These are phyloP conservation scores for Theonella swinhoei DNA, from an alignment of 37 sponge, comb jelly and placozoan genomes.

Conservation along the genomic window DNA sequence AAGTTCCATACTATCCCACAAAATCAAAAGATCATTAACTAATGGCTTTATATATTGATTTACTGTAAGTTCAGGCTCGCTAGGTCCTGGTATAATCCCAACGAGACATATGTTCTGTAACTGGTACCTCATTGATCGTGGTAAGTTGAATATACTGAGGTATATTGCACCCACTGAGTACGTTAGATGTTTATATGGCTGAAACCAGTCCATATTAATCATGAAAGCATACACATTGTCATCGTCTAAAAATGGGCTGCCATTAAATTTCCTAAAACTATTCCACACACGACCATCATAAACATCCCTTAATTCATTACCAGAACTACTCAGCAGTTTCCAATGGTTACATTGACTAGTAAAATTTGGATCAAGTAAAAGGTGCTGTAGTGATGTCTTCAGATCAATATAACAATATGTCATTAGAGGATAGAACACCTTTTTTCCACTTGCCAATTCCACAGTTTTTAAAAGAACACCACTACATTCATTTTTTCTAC, in stretches of 20 bases:
- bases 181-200: too few species aligned
- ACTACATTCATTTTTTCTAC: too few species aligned
- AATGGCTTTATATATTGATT: constrained; percentile 57
- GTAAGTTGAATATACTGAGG: constrained; percentile 41
- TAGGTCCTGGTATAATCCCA: constrained; percentile 71
- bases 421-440: constrained; percentile 29
- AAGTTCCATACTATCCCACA: constrained; percentile 46
- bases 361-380: constrained; percentile 31
- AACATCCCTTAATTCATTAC: constrained; percentile 34
- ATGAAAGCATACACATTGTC: constrained; percentile 5
- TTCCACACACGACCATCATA: constrained; percentile 75
- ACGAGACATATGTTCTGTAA: constrained; percentile 44
- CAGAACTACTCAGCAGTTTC: neutral
- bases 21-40: constrained; percentile 36
- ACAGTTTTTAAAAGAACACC: constrained; percentile 27
- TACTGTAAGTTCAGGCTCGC: constrained; percentile 36
- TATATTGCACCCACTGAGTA: constrained; percentile 68
- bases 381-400: constrained; percentile 11
- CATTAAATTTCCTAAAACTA: constrained; percentile 37
- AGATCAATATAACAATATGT: constrained; percentile 51
- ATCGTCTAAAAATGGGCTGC: constrained; percentile 21
- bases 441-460: constrained; percentile 3
- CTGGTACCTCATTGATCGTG: constrained; percentile 35
- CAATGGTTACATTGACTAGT: constrained; percentile 37
- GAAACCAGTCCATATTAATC: constrained; percentile 57